phyloP scores from a whole-genome alignment of 2,797 vertebrate species.

The Vireo griseus region DNA sequence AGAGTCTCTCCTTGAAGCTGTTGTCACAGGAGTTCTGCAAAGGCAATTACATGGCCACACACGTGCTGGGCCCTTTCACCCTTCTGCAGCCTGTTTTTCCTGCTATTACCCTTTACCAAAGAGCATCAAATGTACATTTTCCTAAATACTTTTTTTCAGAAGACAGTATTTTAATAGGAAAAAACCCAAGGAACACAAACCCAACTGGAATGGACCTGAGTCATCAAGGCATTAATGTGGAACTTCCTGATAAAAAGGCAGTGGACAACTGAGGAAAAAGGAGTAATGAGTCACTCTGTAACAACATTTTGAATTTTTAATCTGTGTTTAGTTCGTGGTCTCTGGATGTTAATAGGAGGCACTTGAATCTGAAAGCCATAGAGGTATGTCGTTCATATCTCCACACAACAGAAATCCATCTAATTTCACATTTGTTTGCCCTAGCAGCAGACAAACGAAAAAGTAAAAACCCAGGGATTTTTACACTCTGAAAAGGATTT shows the following conservation, averaged over 20 bases:
- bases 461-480: not conserved
- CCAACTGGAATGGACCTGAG: not conserved
- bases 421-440: not conserved
- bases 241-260: not conserved
- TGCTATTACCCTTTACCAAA: not conserved
- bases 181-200: not conserved
- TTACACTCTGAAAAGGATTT: not conserved
- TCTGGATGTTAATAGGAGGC: not conserved
- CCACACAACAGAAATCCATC: not conserved
- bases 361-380: not conserved
- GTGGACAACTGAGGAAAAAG: not conserved
- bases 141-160: not conserved
- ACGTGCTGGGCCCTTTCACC: not conserved
- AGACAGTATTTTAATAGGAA: not conserved
- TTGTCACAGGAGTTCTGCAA: not conserved
- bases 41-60: not conserved
- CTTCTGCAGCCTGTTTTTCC: not conserved
- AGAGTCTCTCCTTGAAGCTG: not conserved
- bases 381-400: not conserved
- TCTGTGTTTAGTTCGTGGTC: not conserved
- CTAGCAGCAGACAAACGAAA: not conserved
- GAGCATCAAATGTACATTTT: not conserved
- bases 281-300: not conserved
- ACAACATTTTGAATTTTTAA: not conserved
- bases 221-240: not conserved